A percentile compares a stretch with the other conserved stretches of the same genome.
These are phyloP conservation scores for Hemaris fuciformis DNA, from an alignment of 2,888 invertebrate species.

Conservation along the genomic window DNA sequence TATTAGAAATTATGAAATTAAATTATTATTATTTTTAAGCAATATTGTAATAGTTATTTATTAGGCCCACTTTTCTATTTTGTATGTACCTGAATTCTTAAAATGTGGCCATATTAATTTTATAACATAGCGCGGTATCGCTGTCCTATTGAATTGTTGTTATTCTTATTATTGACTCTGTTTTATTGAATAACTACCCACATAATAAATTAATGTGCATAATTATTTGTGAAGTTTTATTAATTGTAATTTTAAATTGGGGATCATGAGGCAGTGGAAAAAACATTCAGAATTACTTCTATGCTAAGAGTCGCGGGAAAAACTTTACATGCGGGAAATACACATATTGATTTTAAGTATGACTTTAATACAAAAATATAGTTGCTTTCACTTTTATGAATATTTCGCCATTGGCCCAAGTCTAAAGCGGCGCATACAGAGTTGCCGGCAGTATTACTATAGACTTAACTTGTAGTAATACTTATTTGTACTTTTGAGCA, in stretches of 20 bases:
- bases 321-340: too few relatives aligned
- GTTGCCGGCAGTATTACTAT: too few relatives aligned
- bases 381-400: too few relatives aligned
- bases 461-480: too few relatives aligned
- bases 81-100: constrained; percentile 79
- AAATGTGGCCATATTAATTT: constrained; percentile 78
- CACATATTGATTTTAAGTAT: too few relatives aligned
- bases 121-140: constrained; percentile 50
- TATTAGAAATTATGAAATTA: constrained; percentile 71
- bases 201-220: constrained; percentile 72
- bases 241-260: neutral
- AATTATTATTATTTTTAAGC: constrained; percentile 72
- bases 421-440: too few relatives aligned
- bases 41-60: constrained; percentile 60
- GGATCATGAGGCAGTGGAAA: too few relatives aligned
- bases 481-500: too few relatives aligned
- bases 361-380: too few relatives aligned
- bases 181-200: constrained; percentile 68
- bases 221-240: constrained; percentile 40
- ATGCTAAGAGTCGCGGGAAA: too few relatives aligned
- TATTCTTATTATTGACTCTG: constrained; percentile 66
- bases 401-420: too few relatives aligned
- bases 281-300: too few relatives aligned
- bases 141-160: constrained; percentile 58
- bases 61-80: constrained; percentile 63